These are phyloP conservation scores for Metaphire vulgaris DNA, from an alignment of 1,140 invertebrate species.

Conservation along the genomic window DNA sequence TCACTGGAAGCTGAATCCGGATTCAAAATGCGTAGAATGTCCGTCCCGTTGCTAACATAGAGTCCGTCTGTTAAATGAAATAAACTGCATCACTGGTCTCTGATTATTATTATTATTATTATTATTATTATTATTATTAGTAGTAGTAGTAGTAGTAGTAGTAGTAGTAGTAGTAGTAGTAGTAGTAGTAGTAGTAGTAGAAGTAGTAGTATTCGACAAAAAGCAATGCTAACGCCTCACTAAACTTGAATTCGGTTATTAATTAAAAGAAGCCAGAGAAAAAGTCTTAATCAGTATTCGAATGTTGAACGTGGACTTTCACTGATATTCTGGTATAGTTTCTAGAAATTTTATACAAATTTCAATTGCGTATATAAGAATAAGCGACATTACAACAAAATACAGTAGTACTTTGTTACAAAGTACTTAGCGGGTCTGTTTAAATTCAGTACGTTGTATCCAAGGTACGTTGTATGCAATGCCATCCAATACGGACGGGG, in stretches of 20 bases:
- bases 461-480: too few species aligned
- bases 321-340: too few species aligned
- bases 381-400: too few species aligned
- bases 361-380: too few species aligned
- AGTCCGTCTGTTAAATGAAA: background rate
- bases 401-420: too few species aligned
- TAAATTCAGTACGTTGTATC: too few species aligned
- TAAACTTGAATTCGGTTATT: background rate
- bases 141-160: background rate
- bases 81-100: background rate
- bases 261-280: background rate
- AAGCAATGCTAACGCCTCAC: background rate
- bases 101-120: background rate
- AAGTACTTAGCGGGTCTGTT: too few species aligned
- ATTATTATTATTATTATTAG: background rate
- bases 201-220: background rate
- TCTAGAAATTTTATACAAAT: too few species aligned
- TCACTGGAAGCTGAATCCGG: background rate
- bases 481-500: too few species aligned
- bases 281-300: too few species aligned
- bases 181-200: background rate
- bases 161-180: background rate
- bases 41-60: background rate
- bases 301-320: too few species aligned
- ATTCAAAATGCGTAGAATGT: background rate